Evolutionary conservation across 2,797 vertebrate genomes (phyloP).

Genomic region (Choloepus didactylus): DNA sequence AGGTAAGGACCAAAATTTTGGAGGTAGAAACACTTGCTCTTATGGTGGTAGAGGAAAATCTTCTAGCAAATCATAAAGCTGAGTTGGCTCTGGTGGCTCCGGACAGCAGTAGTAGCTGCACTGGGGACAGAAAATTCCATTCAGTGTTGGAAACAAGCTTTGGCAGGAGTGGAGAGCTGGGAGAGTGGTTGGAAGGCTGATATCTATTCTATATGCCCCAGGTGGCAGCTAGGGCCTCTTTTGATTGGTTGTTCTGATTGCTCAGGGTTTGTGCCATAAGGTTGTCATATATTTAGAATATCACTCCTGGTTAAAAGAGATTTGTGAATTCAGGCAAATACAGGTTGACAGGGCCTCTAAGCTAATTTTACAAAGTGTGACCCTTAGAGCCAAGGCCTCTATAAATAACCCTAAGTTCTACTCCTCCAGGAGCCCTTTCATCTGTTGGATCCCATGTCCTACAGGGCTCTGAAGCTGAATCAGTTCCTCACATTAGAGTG

Average conservation of each 20-base stretch:
- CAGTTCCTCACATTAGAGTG: too few relatives aligned
- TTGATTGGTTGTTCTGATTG: neutral
- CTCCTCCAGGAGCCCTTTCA: neutral
- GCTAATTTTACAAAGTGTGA: neutral
- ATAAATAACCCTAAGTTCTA: neutral
- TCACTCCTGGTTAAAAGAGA: slow-evolving; percentile 90
- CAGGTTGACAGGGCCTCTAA: slow-evolving; percentile 91
- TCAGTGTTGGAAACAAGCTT: slow-evolving; percentile 91
- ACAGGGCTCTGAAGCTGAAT: neutral
- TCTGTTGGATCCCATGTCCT: neutral
- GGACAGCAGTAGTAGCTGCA: slow-evolving; percentile 86
- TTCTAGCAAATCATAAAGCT: slow-evolving; percentile 54
- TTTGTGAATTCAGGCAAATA: slow-evolving; percentile 94
- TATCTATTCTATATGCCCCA: rapidly evolving
- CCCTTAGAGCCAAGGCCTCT: slow-evolving; percentile 86
- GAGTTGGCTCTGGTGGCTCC: slow-evolving; percentile 87
- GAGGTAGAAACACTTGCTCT: slow-evolving; percentile 89
- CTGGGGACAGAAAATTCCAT: slow-evolving; percentile 91
- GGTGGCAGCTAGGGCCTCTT: neutral
- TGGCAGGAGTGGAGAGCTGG: slow-evolving; percentile 92
- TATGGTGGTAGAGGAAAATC: slow-evolving; percentile 84
- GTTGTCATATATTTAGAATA: neutral
- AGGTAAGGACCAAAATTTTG: slow-evolving; percentile 90
- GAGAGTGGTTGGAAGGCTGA: slow-evolving; percentile 92
- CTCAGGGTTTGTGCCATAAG: neutral